phyloP scores from a whole-genome alignment of 1,140 invertebrate genomes.

The Papilio polytes region DNA sequence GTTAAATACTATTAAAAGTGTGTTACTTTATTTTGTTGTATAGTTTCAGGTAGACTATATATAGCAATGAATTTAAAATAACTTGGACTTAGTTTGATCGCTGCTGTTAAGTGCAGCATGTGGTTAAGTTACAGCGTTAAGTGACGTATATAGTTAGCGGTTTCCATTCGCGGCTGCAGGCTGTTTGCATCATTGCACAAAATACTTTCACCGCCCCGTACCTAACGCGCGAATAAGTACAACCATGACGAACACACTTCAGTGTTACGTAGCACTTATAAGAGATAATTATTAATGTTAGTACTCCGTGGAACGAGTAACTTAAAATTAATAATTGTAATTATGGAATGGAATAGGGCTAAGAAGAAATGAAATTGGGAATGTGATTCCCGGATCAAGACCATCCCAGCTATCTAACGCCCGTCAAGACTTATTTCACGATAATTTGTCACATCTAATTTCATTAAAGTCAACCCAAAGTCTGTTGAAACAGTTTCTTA shows the following conservation, averaged over 20 bases:
- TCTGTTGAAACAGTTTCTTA: too few relatives aligned
- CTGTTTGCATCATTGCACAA: slow-evolving; percentile 74
- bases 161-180: slow-evolving; percentile 51
- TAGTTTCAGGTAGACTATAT: neutral
- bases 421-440: too few relatives aligned
- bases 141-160: slow-evolving; percentile 36
- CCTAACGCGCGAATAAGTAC: slow-evolving; percentile 58
- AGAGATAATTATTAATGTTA: slow-evolving; percentile 15
- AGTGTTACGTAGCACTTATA: slow-evolving; percentile 55
- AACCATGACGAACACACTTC: slow-evolving; percentile 53
- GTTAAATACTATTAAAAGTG: too few relatives aligned
- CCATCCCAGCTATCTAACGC: neutral
- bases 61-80: neutral
- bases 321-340: neutral
- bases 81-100: neutral
- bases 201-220: slow-evolving; percentile 66
- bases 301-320: slow-evolving; percentile 35
- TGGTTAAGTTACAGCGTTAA: slow-evolving; percentile 1
- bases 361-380: neutral
- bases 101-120: neutral
- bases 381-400: neutral
- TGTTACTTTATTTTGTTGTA: too few relatives aligned
- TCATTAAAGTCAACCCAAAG: too few relatives aligned
- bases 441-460: too few relatives aligned
- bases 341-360: neutral